Evolutionary conservation across 2,888 invertebrate species (phyloP), one percentile per base, ranked within the genome.

Genomic region (Oeneis ivallda): DNA sequence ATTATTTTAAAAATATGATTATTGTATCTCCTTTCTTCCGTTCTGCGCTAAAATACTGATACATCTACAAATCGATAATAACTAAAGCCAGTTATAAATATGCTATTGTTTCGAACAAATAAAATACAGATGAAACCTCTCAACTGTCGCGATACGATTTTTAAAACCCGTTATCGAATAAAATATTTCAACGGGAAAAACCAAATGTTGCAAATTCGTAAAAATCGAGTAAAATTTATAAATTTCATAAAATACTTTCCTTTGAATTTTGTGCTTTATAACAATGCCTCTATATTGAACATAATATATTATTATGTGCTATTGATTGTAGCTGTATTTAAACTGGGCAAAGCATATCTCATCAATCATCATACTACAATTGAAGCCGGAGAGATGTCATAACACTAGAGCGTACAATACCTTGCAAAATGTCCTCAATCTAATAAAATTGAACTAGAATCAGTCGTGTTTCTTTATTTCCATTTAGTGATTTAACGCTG

Each of bases 321-420:
- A 70, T 71, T 69, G 66, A 70, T 71, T 70, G 68, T 65, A 62
- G 63, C 66, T 65, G 62, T 68, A 65, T 70, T 72, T 70, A 66
- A 59, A 63, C 66, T 65, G 70, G 70, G 73, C 71, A 71, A 71
- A 73, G 71, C 72, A 71, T 72, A 70, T 68, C 65, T 64, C 70
- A 66, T 72, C 65, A 71, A 64, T 69, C n/a, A n/a, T 68, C 63
- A 57, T 17, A 17, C 15, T 47, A 47, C 68, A 65, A 66, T 63
- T 58, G 68, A 59, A 67, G 66, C 37, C 47, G 17, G 15, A 47
- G 47, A 47, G 13, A n/a, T n/a, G 47, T 47, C 17, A 47, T 17
- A 45, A 8, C 7, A 45, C n/a, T 45, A 45, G 45, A 45, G 45
- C 15, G n/a, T 15, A 9, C 17, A 17, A 45, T 15, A 9, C 15